Evolutionary conservation across 2,888 invertebrate species (phyloP), one percentile per base, ranked within the genome.

Genomic region (Nephrotoma appendiculata): DNA sequence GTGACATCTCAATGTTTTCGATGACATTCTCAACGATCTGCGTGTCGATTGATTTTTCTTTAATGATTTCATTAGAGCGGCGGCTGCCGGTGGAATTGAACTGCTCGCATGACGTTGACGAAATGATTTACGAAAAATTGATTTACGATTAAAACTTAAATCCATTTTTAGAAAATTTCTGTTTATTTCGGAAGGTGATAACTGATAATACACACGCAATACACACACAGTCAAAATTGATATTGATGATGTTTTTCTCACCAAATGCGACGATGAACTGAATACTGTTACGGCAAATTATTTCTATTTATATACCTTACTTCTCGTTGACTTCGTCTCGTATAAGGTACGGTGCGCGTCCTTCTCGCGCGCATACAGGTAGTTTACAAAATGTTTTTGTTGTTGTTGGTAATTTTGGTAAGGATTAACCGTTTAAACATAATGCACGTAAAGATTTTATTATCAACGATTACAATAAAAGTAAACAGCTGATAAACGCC

Each of bases 61-160:
- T 84, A 84, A 84, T 6, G 42, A 42, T 84, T 42, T 42, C 43
- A 84, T 84, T 84, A 84, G n/a, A n/a, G 12, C 7, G 15, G n/a
- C 43, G 41, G 84, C 84, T 41, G 42, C 42, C 43, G 84, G 84
- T 84, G 84, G 84, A 15, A 84, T 43, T 15, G 84, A n/a, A 84
- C 42, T 84, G 42, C 84, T 84, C n/a, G 42, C 12, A 15, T 84
- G 84, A 12, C 43, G 41, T 41, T 41, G 41, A n/a, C 84, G 84
- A 84, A 84, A 84, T n/a, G 84, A 84, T 84, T 84, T 84, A 15
- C 84, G 84, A 6, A 84, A 84, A 71, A 71, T 71, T 71, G 71
- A 71, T 71, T 71, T 71, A 4, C 71, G 71, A 71, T 71, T 71
- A 71, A 71, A 71, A 71, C 71, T 71, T 31, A 71, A 71, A 31